Conservation (phyloP, 2,888 invertebrate species). For the Amblyteles armatorius region DNA sequence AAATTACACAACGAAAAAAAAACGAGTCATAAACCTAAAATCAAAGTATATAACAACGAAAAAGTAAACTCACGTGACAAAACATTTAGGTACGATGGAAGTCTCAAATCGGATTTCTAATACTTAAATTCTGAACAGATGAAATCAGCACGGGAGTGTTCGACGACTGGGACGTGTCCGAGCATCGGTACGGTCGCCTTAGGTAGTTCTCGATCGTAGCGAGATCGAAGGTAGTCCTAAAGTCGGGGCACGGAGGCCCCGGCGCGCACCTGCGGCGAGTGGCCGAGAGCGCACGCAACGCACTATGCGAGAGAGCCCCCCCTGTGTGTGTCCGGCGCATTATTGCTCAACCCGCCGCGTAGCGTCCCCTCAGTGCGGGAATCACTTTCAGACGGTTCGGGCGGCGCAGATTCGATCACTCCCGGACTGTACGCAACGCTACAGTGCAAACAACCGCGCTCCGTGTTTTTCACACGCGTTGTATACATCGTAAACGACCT, state of each 20-base stretch:
- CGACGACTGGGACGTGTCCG: too few species aligned
- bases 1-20: too few species aligned
- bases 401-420: slow-evolving; percentile 68
- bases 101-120: too few species aligned
- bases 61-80: too few species aligned
- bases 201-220: not conserved
- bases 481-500: slow-evolving; percentile 27
- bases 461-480: slow-evolving; percentile 16
- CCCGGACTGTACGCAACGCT: slow-evolving; percentile 25
- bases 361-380: slow-evolving; percentile 76
- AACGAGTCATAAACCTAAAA: too few species aligned
- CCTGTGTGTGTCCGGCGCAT: slow-evolving; percentile 27
- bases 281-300: slow-evolving; percentile 26
- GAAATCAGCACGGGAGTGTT: too few species aligned
- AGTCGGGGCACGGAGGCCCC: not conserved
- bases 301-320: slow-evolving; percentile 38
- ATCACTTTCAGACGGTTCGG: slow-evolving; percentile 80
- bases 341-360: slow-evolving; percentile 72
- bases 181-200: too few species aligned
- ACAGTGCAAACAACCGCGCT: not conserved
- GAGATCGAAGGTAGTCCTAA: slow-evolving; percentile 17
- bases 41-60: too few species aligned
- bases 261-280: slow-evolving; percentile 35
- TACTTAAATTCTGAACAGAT: too few species aligned
- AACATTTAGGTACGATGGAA: too few species aligned